phyloP scores from a whole-genome alignment of 2,113 vertebrate genomes.

The Casuarius casuarius region DNA sequence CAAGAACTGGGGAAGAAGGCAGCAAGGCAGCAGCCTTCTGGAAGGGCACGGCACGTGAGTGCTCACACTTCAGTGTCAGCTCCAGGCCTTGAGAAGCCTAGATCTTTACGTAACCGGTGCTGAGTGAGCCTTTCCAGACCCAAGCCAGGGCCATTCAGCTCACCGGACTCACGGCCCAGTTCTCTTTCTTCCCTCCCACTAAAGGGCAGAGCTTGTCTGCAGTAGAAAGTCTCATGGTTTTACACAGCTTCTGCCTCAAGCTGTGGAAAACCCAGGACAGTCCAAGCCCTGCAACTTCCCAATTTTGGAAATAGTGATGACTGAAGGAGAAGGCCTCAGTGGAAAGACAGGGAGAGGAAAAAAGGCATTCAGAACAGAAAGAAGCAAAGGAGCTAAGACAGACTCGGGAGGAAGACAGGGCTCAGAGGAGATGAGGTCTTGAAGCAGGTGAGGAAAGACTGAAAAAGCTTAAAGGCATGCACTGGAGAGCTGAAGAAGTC shows the following conservation, averaged over 20 bases:
- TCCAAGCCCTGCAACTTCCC: neutral
- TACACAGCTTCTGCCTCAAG: neutral
- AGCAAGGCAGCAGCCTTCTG: neutral
- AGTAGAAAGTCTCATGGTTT: neutral
- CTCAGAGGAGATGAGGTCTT: neutral
- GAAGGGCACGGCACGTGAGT: neutral
- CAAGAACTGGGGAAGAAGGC: conserved; percentile 4
- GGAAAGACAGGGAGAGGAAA: neutral
- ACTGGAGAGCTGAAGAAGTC: neutral
- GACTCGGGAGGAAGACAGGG: neutral
- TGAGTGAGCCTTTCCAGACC: neutral
- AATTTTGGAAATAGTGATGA: neutral
- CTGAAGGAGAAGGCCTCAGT: neutral
- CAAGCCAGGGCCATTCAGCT: neutral
- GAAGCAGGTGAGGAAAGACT: neutral
- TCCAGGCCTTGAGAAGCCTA: neutral
- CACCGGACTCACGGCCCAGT: neutral
- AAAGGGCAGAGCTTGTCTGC: neutral
- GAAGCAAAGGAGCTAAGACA: neutral
- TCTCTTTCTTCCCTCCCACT: neutral
- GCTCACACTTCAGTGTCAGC: neutral
- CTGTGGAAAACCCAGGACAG: neutral
- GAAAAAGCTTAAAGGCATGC: neutral
- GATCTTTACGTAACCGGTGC: neutral
- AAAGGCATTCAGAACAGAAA: neutral